Evolutionary conservation across 2,797 vertebrate genomes (phyloP).

Genomic region (Phoxinus dragarum): DNA sequence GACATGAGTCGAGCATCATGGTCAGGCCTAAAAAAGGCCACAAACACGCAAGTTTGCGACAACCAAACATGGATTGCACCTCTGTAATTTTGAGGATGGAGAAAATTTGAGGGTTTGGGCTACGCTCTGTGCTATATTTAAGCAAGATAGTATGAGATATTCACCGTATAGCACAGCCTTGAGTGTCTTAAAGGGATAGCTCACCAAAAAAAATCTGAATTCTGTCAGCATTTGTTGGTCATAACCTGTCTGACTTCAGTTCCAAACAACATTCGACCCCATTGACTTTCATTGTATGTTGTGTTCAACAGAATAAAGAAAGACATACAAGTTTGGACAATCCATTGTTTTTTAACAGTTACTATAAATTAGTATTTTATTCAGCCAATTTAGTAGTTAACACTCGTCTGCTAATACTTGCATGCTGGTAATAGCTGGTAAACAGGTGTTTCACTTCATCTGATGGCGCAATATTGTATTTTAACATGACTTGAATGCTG

Average conservation of each 20-base stretch:
- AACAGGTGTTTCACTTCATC: background rate
- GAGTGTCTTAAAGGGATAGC: background rate
- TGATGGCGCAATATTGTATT: background rate
- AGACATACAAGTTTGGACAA: background rate
- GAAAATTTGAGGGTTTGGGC: constrained; percentile 1
- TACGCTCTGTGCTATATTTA: background rate
- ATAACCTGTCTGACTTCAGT: background rate
- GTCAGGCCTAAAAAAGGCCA: background rate
- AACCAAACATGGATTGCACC: background rate
- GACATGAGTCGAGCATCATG: background rate
- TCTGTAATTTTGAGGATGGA: constrained; percentile 24
- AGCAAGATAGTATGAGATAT: background rate
- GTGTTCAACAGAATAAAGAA: background rate
- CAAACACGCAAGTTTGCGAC: background rate
- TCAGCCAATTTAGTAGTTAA: background rate
- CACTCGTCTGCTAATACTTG: background rate
- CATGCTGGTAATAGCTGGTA: background rate
- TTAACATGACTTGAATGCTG: background rate
- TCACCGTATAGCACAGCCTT: background rate
- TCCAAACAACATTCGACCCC: background rate
- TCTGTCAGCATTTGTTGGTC: background rate
- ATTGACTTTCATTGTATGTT: background rate
- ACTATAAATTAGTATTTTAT: too few relatives aligned
- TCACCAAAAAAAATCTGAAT: background rate
- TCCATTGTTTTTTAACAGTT: background rate